Evolutionary conservation across 2,113 vertebrate species (phyloP).

Genomic region (Taxidea taxus): DNA sequence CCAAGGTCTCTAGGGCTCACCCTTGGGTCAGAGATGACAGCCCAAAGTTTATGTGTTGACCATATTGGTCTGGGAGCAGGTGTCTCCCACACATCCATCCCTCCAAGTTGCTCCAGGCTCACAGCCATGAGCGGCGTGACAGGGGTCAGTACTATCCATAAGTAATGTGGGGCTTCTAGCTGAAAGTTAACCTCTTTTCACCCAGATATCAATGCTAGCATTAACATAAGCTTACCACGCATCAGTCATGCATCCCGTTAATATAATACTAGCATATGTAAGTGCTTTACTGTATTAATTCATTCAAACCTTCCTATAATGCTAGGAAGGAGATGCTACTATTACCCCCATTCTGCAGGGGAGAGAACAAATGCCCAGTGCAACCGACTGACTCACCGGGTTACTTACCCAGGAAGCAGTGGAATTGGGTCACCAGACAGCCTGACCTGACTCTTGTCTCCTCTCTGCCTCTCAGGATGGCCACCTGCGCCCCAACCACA

Average conservation of each 20-base stretch:
- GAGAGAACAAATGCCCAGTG: neutral
- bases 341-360: neutral
- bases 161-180: neutral
- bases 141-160: accelerated
- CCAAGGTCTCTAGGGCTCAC: neutral
- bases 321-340: neutral
- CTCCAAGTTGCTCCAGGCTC: neutral
- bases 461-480: neutral
- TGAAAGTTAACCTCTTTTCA: neutral
- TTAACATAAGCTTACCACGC: neutral
- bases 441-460: neutral
- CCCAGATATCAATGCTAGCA: neutral
- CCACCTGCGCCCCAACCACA: neutral
- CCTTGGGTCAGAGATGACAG: neutral
- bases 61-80: neutral
- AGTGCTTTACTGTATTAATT: neutral
- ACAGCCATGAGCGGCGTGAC: neutral
- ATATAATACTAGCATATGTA: neutral
- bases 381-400: neutral
- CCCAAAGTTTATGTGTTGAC: neutral
- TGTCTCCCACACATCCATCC: neutral
- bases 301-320: neutral
- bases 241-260: neutral
- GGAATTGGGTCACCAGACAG: neutral
- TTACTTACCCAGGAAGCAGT: neutral